Base-by-base conservation (phyloP, 1,140 invertebrate genomes). In the Sycobia sp. region DNA sequence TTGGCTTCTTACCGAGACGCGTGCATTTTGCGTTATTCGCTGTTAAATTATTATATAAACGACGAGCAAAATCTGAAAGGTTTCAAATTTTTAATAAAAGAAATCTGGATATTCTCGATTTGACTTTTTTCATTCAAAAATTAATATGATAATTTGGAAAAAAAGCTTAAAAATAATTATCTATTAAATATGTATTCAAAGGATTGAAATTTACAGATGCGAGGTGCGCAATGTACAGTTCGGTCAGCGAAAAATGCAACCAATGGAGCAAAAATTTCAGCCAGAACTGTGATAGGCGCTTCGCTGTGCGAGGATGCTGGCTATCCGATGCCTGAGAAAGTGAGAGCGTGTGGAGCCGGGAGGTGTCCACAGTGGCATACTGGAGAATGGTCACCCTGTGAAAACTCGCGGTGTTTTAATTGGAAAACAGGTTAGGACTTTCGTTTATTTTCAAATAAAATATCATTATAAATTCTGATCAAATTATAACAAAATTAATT, bases 321-420 rank as follows among this genome's bases (percentile, higher is more conserved):
- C 13, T 75, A 90, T 62, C 73, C 82, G 18, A 82, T 85, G 11
- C 90, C 90, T 2, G 76, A 84, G 47, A 89, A 86, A 53, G 84
- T 89, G 41, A 85, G 87, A 72, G 84, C 86, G 54, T 93, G 91
- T 72, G 90, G 89, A 34, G 76, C 82, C 4, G 84, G 86, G 46
- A 84, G 85, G 51, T 93, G 91, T 76, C 89, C 90, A 2, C 84
- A 85, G 53, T 94, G 91, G 91, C 81, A 85, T 46, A 76, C 85
- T 4, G 84, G 83, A 22, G 84, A 88, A n/a, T 94, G 91, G 91
- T 86, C 86, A 1, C 72, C 81, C 1, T 92, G 91, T 70, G 84
- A 87, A 68, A 84, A 83, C 29, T 89, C 90, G 10, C 84, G 88
- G 47, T 93, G 91, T 76, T 89, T 91, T 71, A 87, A 86, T 25